A percentile compares a stretch with the other conserved stretches of the same genome.
Conservation (phyloP, 2,797 vertebrate species). For the Hypotaenidia philippensis region DNA sequence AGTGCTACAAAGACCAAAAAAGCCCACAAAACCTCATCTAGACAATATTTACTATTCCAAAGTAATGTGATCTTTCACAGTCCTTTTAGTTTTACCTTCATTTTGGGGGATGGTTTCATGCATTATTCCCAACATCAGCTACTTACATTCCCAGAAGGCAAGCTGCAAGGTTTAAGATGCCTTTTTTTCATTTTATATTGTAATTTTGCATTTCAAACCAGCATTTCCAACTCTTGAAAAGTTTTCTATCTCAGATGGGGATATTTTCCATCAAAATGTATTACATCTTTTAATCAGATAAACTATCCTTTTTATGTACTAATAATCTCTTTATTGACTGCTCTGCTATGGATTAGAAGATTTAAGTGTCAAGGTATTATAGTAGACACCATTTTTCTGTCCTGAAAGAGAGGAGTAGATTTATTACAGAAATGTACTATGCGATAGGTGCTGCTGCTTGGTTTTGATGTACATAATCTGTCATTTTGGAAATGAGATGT, state of each 20-base stretch:
- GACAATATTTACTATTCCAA: neutral
- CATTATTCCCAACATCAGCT: neutral
- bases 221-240: neutral
- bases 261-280: neutral
- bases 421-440: neutral
- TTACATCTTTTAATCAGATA: conserved; percentile 21
- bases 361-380: neutral
- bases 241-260: neutral
- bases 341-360: conserved; percentile 14
- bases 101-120: neutral
- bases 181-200: neutral
- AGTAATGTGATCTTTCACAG: neutral
- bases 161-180: neutral
- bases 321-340: conserved; percentile 36
- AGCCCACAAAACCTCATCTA: neutral
- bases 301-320: neutral
- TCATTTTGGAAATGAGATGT: conserved; percentile 20
- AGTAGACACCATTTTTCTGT: neutral
- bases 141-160: neutral
- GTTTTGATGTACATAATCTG: neutral
- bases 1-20: neutral
- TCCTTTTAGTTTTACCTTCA: neutral
- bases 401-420: neutral
- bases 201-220: neutral
- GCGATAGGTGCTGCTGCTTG: neutral